A percentile compares a stretch with the other conserved stretches of the same genome.
These are phyloP conservation scores for Leucoptera coffeella DNA, from an alignment of 2,888 invertebrate genomes.

Conservation along the genomic window DNA sequence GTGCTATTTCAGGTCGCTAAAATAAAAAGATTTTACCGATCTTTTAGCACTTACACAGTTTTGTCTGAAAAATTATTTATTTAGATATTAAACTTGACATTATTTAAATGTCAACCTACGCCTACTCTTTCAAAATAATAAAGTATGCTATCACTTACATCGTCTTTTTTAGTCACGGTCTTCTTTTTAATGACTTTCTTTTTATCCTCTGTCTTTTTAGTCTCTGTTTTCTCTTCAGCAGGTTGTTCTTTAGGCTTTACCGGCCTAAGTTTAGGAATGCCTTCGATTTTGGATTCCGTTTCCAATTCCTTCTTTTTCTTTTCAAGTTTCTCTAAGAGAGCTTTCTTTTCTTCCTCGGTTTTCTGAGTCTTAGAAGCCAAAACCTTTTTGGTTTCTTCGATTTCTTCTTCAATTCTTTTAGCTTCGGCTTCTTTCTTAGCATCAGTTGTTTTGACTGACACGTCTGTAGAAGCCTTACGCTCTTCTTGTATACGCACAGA, in stretches of 20 bases:
- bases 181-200: constrained; percentile 41
- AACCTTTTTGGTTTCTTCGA: constrained; percentile 41
- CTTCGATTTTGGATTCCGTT: constrained; percentile 53
- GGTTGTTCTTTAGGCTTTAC: constrained; percentile 46
- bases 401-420: constrained; percentile 27
- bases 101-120: no score
- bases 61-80: no score
- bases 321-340: constrained; percentile 41
- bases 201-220: constrained; percentile 37
- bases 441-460: constrained; percentile 9
- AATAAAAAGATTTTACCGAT: no score
- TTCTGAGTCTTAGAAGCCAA: constrained; percentile 41
- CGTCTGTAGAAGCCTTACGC: no score
- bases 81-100: no score
- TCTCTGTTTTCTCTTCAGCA: constrained; percentile 35
- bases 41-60: no score
- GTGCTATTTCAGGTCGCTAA: no score
- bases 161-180: constrained; percentile 38
- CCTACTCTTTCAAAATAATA: no score
- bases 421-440: constrained; percentile 22
- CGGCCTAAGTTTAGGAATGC: constrained; percentile 55
- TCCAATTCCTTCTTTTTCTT: constrained; percentile 45
- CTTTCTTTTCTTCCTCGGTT: constrained; percentile 44
- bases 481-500: no score
- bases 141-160: constrained; percentile 14